These are phyloP conservation scores for Balearica regulorum DNA, from an alignment of 2,797 vertebrate genomes.

Conservation along the genomic window DNA sequence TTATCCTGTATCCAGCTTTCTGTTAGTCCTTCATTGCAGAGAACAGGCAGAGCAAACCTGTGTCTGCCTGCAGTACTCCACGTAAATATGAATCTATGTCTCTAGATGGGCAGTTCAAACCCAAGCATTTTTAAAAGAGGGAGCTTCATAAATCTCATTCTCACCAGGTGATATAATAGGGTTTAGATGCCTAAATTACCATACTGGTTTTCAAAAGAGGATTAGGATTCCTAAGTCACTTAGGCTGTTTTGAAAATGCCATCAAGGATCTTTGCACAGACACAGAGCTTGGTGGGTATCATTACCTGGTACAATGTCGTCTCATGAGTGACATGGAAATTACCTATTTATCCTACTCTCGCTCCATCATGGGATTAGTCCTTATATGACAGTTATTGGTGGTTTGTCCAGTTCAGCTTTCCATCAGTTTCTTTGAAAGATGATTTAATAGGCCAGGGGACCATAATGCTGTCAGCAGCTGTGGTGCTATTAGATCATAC, in stretches of 20 bases:
- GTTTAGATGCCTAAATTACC: neutral
- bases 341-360: neutral
- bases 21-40: neutral
- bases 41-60: neutral
- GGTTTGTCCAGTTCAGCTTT: neutral
- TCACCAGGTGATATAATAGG: neutral
- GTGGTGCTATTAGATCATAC: neutral
- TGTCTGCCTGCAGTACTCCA: neutral
- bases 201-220: neutral
- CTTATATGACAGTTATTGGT: neutral
- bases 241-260: neutral
- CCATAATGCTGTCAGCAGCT: neutral
- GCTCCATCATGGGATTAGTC: neutral
- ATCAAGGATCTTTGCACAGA: neutral
- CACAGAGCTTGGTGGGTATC: neutral
- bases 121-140: neutral
- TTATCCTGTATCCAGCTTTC: neutral
- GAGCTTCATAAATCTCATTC: neutral
- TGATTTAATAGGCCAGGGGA: neutral
- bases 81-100: too few species aligned
- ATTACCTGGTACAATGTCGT: neutral
- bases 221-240: neutral
- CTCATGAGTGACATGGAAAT: neutral
- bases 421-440: neutral
- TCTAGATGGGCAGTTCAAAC: neutral